Evolutionary conservation across 2,113 vertebrate genomes (phyloP).

Genomic region (Laterallus jamaicensis): DNA sequence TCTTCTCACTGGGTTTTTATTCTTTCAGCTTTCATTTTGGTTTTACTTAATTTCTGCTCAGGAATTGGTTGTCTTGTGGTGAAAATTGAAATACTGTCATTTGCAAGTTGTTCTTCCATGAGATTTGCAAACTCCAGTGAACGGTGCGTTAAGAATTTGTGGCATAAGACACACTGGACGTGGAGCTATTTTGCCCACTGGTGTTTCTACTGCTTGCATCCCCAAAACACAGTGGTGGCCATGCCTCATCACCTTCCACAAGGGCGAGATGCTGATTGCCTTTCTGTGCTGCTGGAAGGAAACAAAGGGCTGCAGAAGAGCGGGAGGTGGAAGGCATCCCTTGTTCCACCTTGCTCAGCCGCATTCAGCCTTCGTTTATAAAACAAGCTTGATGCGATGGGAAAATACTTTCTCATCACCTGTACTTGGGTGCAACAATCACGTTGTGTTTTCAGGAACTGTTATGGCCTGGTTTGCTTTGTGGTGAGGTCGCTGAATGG

Average conservation of each 20-base stretch:
- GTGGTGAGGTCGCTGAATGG: background rate
- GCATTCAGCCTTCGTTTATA: rapidly evolving
- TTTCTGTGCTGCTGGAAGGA: background rate
- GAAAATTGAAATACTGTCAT: background rate
- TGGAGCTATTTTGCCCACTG: background rate
- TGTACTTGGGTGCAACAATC: background rate
- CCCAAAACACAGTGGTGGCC: background rate
- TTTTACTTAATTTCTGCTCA: background rate
- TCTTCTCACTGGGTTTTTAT: background rate
- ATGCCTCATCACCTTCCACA: background rate
- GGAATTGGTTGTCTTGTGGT: background rate
- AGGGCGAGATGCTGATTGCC: rapidly evolving
- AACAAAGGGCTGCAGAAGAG: constrained; percentile 5
- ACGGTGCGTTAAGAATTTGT: rapidly evolving
- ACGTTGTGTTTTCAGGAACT: background rate
- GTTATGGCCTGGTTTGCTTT: background rate
- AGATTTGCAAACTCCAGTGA: background rate
- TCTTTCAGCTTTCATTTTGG: background rate
- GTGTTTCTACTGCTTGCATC: background rate
- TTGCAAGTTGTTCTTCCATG: background rate
- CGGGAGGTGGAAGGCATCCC: background rate
- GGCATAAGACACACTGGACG: rapidly evolving
- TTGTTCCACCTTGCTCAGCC: background rate
- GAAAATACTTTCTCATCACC: background rate
- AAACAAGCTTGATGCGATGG: background rate